Conservation (phyloP, 2,888 invertebrate species). For the Drosophila neotestacea region DNA sequence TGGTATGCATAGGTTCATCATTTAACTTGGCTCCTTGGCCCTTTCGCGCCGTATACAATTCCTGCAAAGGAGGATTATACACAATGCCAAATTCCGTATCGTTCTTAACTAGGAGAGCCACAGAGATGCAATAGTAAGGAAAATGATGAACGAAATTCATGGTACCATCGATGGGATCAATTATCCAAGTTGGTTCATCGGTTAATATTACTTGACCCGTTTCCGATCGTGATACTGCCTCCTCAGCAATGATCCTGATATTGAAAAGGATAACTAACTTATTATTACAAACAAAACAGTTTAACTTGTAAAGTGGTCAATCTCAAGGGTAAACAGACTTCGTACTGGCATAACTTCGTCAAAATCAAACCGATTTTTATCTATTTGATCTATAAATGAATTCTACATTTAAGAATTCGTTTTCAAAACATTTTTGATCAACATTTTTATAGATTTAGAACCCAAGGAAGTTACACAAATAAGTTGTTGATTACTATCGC, state of each 20-base stretch:
- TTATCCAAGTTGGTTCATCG: slow-evolving; percentile 59
- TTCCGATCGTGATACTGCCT: slow-evolving; percentile 9
- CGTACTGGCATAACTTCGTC: too few species aligned
- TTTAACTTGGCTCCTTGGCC: slow-evolving; percentile 54
- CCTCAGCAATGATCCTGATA: slow-evolving; percentile 61
- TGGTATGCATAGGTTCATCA: slow-evolving; percentile 30
- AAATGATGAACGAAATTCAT: slow-evolving; percentile 68
- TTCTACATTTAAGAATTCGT: too few species aligned
- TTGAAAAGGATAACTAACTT: too few species aligned
- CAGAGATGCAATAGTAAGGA: slow-evolving; percentile 67
- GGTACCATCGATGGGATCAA: slow-evolving; percentile 70
- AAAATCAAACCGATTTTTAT: too few species aligned
- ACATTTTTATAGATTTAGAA: too few species aligned
- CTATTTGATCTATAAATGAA: too few species aligned
- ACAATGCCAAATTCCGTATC: slow-evolving; percentile 55
- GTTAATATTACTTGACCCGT: slow-evolving; percentile 43
- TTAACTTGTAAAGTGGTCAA: too few species aligned
- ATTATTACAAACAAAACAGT: too few species aligned
- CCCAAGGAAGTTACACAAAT: too few species aligned
- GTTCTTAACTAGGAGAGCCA: slow-evolving; percentile 56
- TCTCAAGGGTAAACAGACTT: too few species aligned
- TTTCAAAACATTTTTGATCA: too few species aligned
- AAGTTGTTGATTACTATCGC: too few species aligned
- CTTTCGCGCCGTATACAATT: slow-evolving; percentile 54
- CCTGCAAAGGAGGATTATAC: slow-evolving; percentile 53